Evolutionary conservation across 2,888 invertebrate species (phyloP).

Genomic region (Rhabditophanes sp.): DNA sequence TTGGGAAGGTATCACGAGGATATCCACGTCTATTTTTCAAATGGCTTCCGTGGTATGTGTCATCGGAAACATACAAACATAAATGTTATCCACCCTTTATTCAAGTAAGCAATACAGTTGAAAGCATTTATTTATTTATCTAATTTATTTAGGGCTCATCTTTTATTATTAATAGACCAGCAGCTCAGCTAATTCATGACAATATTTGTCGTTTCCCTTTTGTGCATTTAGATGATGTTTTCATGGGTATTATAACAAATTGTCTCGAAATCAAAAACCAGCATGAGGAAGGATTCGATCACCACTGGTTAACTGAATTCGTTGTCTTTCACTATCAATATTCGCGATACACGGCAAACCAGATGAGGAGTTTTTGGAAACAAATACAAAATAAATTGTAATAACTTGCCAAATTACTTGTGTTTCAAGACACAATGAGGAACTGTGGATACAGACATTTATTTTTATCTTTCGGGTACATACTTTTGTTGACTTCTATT

Average conservation of each 20-base stretch:
- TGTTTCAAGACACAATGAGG: no score
- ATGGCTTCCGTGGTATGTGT: constrained; percentile 41
- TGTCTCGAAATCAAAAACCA: constrained; percentile 17
- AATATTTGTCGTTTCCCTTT: constrained; percentile 33
- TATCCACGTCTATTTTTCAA: constrained; percentile 39
- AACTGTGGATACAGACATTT: no score
- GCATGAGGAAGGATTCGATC: constrained; percentile 36
- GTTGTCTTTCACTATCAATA: constrained; percentile 42
- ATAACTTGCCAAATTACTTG: not conserved
- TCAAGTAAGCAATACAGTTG: no score
- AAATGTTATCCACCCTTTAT: constrained; percentile 40
- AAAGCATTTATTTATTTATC: constrained; percentile 4
- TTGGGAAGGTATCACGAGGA: constrained; percentile 40
- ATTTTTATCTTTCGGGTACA: no score
- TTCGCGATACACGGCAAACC: constrained; percentile 24
- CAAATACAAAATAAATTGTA: constrained; percentile 2
- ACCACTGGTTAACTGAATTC: constrained; percentile 26
- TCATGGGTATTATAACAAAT: constrained; percentile 35
- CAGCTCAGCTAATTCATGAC: constrained; percentile 13
- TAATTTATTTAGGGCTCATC: constrained; percentile 33
- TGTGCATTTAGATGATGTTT: constrained; percentile 39
- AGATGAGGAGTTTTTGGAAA: constrained; percentile 23
- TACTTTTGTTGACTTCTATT: no score
- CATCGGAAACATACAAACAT: constrained; percentile 30
- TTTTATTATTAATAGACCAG: constrained; percentile 34